A percentile compares a stretch with the other conserved stretches of the same genome.
phyloP scores from a whole-genome alignment of 53 echinoderm and acorn worm species.

The Pentamera pediparva region DNA sequence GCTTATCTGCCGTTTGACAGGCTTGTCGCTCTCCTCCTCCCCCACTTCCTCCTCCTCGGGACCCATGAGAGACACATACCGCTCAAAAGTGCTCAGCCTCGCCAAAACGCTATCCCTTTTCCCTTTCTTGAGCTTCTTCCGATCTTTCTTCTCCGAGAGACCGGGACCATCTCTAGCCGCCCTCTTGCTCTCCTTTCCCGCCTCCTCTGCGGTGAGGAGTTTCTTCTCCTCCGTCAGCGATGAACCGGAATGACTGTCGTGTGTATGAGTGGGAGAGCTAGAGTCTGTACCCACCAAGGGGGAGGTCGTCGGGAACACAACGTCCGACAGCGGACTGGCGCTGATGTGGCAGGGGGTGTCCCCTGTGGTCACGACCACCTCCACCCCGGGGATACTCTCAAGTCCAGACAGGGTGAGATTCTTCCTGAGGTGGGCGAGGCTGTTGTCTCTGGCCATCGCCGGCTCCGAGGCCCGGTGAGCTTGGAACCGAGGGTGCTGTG shows the following conservation, averaged over 20 bases:
- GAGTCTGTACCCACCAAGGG: constrained; percentile 2
- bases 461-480: not conserved
- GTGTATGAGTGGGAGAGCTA: not conserved
- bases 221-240: too few species aligned
- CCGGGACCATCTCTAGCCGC: not conserved
- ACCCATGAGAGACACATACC: constrained; percentile 74
- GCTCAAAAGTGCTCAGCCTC: constrained; percentile 85
- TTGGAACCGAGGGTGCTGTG: not conserved
- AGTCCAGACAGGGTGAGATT: constrained; percentile 4
- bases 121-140: constrained; percentile 29
- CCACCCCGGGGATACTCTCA: constrained; percentile 12
- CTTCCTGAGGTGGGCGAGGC: not conserved
- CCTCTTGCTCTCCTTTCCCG: constrained; percentile 15
- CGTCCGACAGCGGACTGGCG: not conserved
- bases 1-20: constrained; percentile 79
- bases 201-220: too few species aligned
- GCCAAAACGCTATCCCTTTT: constrained; percentile 56
- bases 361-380: not conserved
- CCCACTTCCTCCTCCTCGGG: constrained; percentile 37
- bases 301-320: constrained; percentile 1
- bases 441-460: not conserved
- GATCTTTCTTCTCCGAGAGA: not conserved
- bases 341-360: not conserved
- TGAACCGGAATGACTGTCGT: not conserved
- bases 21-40: constrained; percentile 38